These are phyloP conservation scores for Electrona antarctica DNA, from an alignment of 2,113 vertebrate species.

Conservation along the genomic window DNA sequence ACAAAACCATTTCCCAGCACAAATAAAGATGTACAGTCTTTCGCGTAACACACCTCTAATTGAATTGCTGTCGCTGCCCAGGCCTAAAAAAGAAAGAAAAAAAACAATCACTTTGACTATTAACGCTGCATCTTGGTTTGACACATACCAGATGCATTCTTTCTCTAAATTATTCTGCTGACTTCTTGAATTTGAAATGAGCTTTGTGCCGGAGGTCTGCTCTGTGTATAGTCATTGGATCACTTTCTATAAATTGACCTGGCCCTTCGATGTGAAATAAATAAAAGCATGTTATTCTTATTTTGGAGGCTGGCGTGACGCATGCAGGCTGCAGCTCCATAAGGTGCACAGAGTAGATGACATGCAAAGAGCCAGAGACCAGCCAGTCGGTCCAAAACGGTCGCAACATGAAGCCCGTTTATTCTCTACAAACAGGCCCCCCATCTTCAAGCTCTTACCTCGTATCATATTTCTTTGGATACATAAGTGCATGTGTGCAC, in stretches of 20 bases:
- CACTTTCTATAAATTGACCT: slow-evolving; percentile 44
- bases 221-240: slow-evolving; percentile 58
- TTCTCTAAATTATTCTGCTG: slow-evolving; percentile 54
- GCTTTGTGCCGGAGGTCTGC: slow-evolving; percentile 42
- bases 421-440: neutral
- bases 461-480: neutral
- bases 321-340: neutral
- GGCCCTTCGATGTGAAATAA: slow-evolving; percentile 45
- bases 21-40: too few relatives aligned
- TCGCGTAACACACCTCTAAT: neutral
- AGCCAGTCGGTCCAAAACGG: neutral
- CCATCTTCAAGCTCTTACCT: neutral
- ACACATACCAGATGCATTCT: slow-evolving; percentile 59
- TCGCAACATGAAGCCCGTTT: neutral
- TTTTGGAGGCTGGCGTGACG: slow-evolving; percentile 13
- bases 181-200: slow-evolving; percentile 63
- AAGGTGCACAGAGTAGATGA: neutral
- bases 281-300: slow-evolving; percentile 45
- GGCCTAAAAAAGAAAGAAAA: neutral
- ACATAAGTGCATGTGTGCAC: slow-evolving; percentile 4
- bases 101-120: slow-evolving; percentile 8
- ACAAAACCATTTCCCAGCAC: neutral
- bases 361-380: slow-evolving; percentile 4
- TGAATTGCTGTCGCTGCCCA: neutral
- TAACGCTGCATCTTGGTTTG: slow-evolving; percentile 33